Evolutionary conservation across 2,888 invertebrate genomes (phyloP), one percentile per base, ranked within the genome.

Genomic region (Scrobipalpa atriplicella): DNA sequence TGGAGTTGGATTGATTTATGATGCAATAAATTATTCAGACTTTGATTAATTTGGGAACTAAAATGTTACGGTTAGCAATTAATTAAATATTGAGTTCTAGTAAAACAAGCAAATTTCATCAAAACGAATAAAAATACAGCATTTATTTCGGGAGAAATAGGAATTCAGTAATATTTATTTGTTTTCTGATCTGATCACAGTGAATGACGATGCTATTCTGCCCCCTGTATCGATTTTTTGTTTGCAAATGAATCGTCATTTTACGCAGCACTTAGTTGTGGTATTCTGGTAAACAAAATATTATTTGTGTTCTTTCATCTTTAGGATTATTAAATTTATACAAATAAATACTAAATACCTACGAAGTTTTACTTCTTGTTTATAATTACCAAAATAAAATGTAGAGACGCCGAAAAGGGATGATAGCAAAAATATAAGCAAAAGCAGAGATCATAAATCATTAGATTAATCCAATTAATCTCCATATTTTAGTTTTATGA

Each of bases 401-500:
- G 10, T 16, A 58, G 1, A 36, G 29, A 5, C 11, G 38, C 9
- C n/a, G 19, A 75, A 70, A 72, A 56, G 11, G 21, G 21, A 21
- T 56, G 29, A 21, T 29, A 21, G 5, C 11, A 56, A 29, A 74
- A 73, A 72, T 71, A 75, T 67, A 41, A 64, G 68, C 72, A 73
- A 71, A 69, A 78, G 76, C 72, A 77, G n/a, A 78, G 66, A 71
- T 77, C 76, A 80, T 77, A 79, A 82, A 82, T 80, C 74, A 78
- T 77, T 73, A 79, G 84, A 84, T 83, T 85, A 87, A 84, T 81
- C 81, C 74, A 47, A 62, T 62, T 63, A 38, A 63, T 74, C 79
- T 73, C 84, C 86, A 87, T 89, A 89, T 90, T 91, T 91, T 82
- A 79, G 81, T 85, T 90, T 90, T 90, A 91, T 90, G 87, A 86